These are phyloP conservation scores for Fistularia commersonii DNA, from an alignment of 2,797 vertebrate genomes.

Conservation along the genomic window DNA sequence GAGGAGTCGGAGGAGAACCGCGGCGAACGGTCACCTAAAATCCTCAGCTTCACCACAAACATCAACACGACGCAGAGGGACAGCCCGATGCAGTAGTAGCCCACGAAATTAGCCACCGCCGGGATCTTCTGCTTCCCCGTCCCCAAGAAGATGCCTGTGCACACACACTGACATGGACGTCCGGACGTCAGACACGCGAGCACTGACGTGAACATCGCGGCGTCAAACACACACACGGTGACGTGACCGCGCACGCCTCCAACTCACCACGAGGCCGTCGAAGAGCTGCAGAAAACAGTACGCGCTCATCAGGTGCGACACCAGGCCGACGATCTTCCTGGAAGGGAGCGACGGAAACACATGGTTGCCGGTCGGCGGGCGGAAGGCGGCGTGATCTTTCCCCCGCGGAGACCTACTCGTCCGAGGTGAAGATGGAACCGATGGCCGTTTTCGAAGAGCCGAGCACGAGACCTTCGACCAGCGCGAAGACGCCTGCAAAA, in stretches of 20 bases:
- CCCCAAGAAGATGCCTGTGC: conserved; percentile 84
- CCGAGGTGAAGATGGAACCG: conserved; percentile 82
- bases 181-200: neutral
- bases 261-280: conserved; percentile 79
- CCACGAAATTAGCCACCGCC: conserved; percentile 83
- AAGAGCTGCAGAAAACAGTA: conserved; percentile 84
- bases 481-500: conserved; percentile 55
- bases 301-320: conserved; percentile 75
- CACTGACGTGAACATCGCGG: too few relatives aligned
- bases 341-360: conserved; percentile 12
- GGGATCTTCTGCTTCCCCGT: conserved; percentile 89
- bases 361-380: too few relatives aligned
- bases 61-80: conserved; percentile 81
- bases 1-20: too few relatives aligned
- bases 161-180: conserved; percentile 86
- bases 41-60: conserved; percentile 79
- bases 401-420: conserved; percentile 74
- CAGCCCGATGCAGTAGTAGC: conserved; percentile 85
- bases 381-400: too few relatives aligned
- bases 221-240: too few relatives aligned
- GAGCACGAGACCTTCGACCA: conserved; percentile 69
- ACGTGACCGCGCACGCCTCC: too few relatives aligned
- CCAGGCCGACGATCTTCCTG: conserved; percentile 81
- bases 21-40: conserved; percentile 82
- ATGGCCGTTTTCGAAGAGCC: conserved; percentile 69